Evolutionary conservation across 2,113 vertebrate genomes (phyloP), one percentile per base, ranked within the genome.

Genomic region (Rhinogobius similis): DNA sequence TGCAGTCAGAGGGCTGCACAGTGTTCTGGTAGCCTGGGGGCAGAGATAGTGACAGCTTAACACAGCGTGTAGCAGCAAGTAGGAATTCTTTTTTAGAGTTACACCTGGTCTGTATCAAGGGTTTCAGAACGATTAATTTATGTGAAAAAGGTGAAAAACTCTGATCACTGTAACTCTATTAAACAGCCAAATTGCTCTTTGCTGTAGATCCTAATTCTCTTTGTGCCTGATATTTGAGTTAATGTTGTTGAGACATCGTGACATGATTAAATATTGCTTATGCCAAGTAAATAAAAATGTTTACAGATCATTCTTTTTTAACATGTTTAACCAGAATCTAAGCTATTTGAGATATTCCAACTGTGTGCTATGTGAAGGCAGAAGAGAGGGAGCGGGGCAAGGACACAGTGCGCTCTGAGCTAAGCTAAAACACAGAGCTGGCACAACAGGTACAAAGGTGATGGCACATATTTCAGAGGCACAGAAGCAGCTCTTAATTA

Each of bases 381-480:
- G n/a, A 36, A 61, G 69, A 70, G 62, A 7, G 64, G 10, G 58
- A 70, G 62, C 0, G 29, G 61, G 73, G 67, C 81, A 84, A 85
- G 76, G 81, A 83, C 82, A 67, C 36, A 23, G 55, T 29, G 63
- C 64, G 65, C 65, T 72, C 12, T 5, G 26, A 74, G 62, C 38
- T 66, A 62, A 64, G 27, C 53, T 43, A 27, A 41, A 75, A 65
- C 63, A 72, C 66, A 27, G 32, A 23, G 62, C 26, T 32, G 55
- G 80, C 77, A 70, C 68, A 79, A 71, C 76, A 69, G 66, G 72
- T 65, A 65, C 65, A 86, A 76, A 85, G 75, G 83, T 73, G 65
- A 80, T 32, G 68, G 55, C 52, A 65, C 29, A 38, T 46, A 68
- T 78, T 80, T 73, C 65, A 79, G 68, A 62, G 4, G 18, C 2